A percentile compares a stretch with the other conserved stretches of the same genome.
These are phyloP conservation scores for Protodeltote pygarga DNA, from an alignment of 2,888 invertebrate genomes.

Conservation along the genomic window DNA sequence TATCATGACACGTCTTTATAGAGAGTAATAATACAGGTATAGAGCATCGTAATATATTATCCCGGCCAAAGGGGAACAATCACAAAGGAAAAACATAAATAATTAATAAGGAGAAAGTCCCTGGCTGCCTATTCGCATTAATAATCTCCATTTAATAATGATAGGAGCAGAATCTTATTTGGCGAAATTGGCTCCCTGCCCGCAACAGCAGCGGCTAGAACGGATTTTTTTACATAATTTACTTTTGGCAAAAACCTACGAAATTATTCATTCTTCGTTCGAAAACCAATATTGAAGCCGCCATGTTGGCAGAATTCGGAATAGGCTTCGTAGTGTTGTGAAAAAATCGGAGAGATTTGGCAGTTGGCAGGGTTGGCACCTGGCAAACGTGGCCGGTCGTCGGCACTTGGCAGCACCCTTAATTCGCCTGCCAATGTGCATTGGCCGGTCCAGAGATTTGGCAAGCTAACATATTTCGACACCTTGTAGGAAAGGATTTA, in stretches of 20 bases:
- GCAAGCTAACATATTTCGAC: constrained; percentile 66
- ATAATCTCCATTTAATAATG: constrained; percentile 44
- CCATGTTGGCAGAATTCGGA: constrained; percentile 51
- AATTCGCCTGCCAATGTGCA: constrained; percentile 62
- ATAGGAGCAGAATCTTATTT: constrained; percentile 37
- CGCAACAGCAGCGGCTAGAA: constrained; percentile 31
- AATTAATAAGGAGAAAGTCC: constrained; percentile 40
- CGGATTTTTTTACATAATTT: constrained; percentile 46
- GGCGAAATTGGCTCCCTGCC: constrained; percentile 47
- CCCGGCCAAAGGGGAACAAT: constrained; percentile 32
- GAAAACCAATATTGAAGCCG: constrained; percentile 51
- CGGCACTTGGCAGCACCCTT: constrained; percentile 60
- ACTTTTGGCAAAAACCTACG: constrained; percentile 48
- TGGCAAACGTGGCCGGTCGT: constrained; percentile 58
- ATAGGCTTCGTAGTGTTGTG: constrained; percentile 45
- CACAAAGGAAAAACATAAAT: constrained; percentile 39
- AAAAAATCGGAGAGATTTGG: constrained; percentile 50
- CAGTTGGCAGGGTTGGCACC: constrained; percentile 69
- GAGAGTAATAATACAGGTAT: constrained; percentile 33
- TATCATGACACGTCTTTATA: constrained; percentile 32
- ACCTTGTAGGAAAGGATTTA: constrained; percentile 68
- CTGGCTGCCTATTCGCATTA: constrained; percentile 25
- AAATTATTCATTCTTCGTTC: constrained; percentile 53
- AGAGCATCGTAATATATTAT: constrained; percentile 32
- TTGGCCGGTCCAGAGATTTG: constrained; percentile 66